These are phyloP conservation scores for Rousettus leschenaultii DNA, from an alignment of 2,113 vertebrate species.

Conservation along the genomic window DNA sequence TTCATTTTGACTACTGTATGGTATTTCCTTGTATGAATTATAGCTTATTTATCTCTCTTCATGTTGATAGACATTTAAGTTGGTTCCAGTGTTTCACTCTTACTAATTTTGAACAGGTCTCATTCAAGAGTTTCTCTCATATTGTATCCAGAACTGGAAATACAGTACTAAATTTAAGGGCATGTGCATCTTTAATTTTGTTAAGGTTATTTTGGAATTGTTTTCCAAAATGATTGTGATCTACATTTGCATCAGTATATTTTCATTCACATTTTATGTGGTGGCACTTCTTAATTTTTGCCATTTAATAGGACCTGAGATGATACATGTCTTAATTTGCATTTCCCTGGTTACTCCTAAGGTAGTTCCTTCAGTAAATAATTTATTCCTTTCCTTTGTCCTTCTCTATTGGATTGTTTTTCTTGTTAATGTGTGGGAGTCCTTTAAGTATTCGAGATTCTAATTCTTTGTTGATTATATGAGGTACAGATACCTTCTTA, in stretches of 20 bases:
- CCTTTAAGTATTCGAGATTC: neutral
- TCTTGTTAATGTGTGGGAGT: neutral
- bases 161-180: neutral
- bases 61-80: neutral
- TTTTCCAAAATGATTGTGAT: neutral
- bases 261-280: neutral
- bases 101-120: neutral
- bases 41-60: neutral
- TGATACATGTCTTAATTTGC: neutral
- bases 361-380: neutral
- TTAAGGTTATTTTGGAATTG: neutral
- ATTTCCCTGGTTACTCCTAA: neutral
- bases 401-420: neutral
- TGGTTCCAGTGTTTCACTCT: neutral
- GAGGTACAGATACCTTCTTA: neutral
- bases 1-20: neutral
- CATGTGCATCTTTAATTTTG: neutral
- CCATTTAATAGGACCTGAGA: neutral
- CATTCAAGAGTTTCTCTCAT: neutral
- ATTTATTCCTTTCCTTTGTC: neutral
- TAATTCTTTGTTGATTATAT: constrained; percentile 3
- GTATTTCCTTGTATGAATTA: neutral
- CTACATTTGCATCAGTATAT: neutral
- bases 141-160: neutral
- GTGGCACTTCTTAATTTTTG: neutral